Conservation (phyloP, 2,113 vertebrate species). For the Cacatua alba region DNA sequence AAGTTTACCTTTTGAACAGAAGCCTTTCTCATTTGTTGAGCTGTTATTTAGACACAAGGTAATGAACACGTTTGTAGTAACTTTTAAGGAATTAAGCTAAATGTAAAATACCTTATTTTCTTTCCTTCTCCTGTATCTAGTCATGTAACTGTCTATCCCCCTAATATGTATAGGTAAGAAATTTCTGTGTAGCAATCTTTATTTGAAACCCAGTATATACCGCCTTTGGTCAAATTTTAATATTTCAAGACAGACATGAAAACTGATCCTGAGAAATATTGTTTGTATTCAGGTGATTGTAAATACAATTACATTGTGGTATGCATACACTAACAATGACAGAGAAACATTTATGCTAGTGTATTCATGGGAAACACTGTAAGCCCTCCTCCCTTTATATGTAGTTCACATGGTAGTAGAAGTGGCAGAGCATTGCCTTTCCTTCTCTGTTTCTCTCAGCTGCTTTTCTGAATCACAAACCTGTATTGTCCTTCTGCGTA, state of each 20-base stretch:
- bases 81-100: not conserved
- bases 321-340: not conserved
- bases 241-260: not conserved
- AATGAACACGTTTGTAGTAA: not conserved
- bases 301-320: not conserved
- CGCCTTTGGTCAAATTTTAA: fast-evolving
- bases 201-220: not conserved
- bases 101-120: not conserved
- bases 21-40: not conserved
- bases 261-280: not conserved
- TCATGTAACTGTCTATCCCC: not conserved
- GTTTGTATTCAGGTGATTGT: not conserved
- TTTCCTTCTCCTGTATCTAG: not conserved
- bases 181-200: not conserved
- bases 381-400: not conserved
- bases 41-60: not conserved
- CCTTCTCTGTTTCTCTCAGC: not conserved
- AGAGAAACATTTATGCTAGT: not conserved
- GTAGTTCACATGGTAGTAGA: not conserved
- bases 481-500: not conserved
- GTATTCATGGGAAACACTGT: not conserved
- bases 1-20: not conserved
- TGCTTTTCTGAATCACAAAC: not conserved
- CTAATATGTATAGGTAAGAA: not conserved
- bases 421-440: not conserved